Conservation (phyloP, 2,888 invertebrate species). For the Helicoverpa assulta region DNA sequence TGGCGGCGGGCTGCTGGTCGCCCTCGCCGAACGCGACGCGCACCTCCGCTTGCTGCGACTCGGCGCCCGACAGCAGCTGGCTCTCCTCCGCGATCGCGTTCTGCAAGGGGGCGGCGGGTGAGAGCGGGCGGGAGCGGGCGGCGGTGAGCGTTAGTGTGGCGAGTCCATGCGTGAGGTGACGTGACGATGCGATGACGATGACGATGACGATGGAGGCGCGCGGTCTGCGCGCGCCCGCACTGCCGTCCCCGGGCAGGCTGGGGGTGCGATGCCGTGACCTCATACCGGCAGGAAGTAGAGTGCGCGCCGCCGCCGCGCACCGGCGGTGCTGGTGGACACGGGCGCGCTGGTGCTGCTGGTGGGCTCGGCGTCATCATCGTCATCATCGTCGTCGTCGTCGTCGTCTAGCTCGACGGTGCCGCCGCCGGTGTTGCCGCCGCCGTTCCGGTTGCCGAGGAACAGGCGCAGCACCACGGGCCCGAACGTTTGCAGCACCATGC, state of each 20-base stretch:
- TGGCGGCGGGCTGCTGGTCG: constrained; percentile 68
- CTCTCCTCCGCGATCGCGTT: constrained; percentile 85
- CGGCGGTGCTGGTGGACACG: constrained; percentile 71
- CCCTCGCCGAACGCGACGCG: constrained; percentile 90
- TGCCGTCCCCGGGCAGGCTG: constrained; percentile 88
- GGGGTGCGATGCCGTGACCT: constrained; percentile 80
- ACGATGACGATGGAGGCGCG: constrained; percentile 78
- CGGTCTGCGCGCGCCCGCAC: constrained; percentile 74
- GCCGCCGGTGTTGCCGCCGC: constrained; percentile 78
- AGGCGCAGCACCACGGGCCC: constrained; percentile 93
- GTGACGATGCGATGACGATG: constrained; percentile 65
- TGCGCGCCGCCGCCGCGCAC: constrained; percentile 77
- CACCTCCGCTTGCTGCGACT: constrained; percentile 91
- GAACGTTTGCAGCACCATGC: constrained; percentile 93
- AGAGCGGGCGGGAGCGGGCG: constrained; percentile 21
- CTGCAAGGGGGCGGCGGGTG: constrained; percentile 69
- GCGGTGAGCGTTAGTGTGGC: constrained; percentile 60
- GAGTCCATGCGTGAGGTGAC: constrained; percentile 63
- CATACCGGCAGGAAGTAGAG: constrained; percentile 84
- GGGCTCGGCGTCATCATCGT: constrained; percentile 91
- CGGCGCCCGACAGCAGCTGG: constrained; percentile 88
- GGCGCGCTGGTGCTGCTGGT: constrained; percentile 65
- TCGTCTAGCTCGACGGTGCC: constrained; percentile 89
- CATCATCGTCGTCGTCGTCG: constrained; percentile 89
- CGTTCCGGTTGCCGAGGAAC: constrained; percentile 89